These are phyloP conservation scores for Pyrrhosoma nymphula DNA, from an alignment of 2,888 invertebrate species.

Conservation along the genomic window DNA sequence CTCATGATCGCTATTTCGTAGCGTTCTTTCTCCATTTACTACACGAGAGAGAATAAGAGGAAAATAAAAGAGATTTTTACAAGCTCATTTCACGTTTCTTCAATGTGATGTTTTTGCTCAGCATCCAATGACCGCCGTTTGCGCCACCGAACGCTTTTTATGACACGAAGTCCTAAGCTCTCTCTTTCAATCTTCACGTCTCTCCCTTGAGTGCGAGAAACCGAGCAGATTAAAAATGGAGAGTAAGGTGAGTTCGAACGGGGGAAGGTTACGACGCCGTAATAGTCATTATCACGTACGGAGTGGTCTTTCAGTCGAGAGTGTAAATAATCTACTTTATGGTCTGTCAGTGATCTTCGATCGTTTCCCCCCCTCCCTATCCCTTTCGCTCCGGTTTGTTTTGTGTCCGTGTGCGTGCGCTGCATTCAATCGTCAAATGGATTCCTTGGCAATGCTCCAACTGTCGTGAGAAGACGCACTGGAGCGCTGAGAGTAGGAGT, in stretches of 20 bases:
- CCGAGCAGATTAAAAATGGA: not conserved
- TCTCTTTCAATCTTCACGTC: not conserved
- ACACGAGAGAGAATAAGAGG: not conserved
- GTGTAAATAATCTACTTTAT: not conserved
- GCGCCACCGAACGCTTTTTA: not conserved
- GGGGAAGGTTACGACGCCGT: not conserved
- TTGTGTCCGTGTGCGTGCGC: not conserved
- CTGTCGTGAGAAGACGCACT: not conserved
- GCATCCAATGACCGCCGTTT: not conserved
- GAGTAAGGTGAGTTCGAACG: not conserved
- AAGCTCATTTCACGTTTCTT: not conserved
- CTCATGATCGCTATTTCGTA: not conserved
- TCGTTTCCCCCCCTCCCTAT: not conserved
- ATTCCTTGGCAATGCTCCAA: conserved; percentile 17
- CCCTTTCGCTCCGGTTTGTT: not conserved
- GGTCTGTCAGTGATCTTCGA: not conserved
- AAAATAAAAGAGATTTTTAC: not conserved
- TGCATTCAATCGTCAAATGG: not conserved
- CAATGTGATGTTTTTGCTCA: not conserved
- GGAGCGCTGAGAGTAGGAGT: not conserved
- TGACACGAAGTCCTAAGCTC: not conserved
- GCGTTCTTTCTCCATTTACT: not conserved
- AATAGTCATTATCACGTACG: not conserved
- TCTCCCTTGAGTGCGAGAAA: not conserved
- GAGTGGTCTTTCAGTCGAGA: not conserved